Conservation (phyloP, 2,113 vertebrate species). For the Abramis brama region DNA sequence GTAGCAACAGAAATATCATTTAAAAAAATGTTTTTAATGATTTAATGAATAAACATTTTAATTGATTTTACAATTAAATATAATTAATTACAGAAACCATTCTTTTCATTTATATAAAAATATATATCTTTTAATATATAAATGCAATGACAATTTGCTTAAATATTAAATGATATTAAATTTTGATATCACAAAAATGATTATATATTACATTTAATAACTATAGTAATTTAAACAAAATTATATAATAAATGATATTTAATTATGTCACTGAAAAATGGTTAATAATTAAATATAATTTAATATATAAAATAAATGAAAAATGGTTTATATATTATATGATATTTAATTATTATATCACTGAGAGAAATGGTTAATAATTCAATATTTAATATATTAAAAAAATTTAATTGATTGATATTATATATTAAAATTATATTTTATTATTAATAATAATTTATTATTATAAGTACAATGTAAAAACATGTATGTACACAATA, state of each 20-base stretch:
- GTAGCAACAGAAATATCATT: background rate
- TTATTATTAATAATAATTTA: no score
- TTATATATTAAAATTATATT: background rate
- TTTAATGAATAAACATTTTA: background rate
- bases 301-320: background rate
- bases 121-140: background rate
- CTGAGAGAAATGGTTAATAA: background rate
- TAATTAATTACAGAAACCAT: background rate
- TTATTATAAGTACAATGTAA: no score
- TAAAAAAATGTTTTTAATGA: background rate
- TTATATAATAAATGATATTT: background rate
- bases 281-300: background rate
- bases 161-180: background rate
- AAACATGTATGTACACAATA: no score
- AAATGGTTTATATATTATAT: background rate
- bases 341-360: background rate
- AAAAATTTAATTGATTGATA: no score
- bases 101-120: background rate
- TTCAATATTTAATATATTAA: background rate
- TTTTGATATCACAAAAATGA: background rate
- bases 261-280: background rate
- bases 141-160: background rate
- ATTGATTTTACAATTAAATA: background rate
- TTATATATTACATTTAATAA: background rate
- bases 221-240: background rate